Base-by-base conservation (phyloP, 2,113 vertebrate genomes). In the Pagrus major region DNA sequence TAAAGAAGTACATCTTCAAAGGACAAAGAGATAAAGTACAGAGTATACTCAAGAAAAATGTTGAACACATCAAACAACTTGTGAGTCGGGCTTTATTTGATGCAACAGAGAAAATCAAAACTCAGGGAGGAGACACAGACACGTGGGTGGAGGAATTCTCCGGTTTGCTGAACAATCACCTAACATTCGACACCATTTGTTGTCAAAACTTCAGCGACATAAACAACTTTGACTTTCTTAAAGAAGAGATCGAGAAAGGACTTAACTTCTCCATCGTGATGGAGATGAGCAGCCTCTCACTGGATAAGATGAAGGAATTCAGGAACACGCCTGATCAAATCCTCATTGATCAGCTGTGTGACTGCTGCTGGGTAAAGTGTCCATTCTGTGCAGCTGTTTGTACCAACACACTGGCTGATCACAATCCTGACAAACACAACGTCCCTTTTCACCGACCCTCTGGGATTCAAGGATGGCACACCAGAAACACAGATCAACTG, bases 61-160 rank as follows among this genome's bases (percentile, higher is more conserved):
- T 74, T 16, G 21, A 84, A 0, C 27, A 78, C 1, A 79, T 71
- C 23, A 20, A 41, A 6, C 21, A 23, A 0, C 16, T 1, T 27
- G 7, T 89, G 3, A 60, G 2, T 18, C 37, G 21, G 88, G 94
- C 84, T 89, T 93, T 68, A 16, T 1, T 0, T 0, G 70, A 73
- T 2, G 84, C 89, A 39, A 94, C 60, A 58, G 21, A 56, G 0
- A 0, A 59, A 2, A 59, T 81, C 6, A 75, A 29, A 78, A 6
- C 0, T 0, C 6, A 58, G 0, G 6, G 2, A 9, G 33, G 76
- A 58, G 21, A 74, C 27, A 18, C 3, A 4, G 0, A 81, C 1
- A 71, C 31, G 37, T 94, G 92, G 93, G 9, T 79, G n/a, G n/a
- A 82, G n/a, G 3, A 33, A 2, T 91, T 93, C 64, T 80, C 66